phyloP scores from a whole-genome alignment of 2,888 invertebrate genomes.

The Stenodera caucasica region DNA sequence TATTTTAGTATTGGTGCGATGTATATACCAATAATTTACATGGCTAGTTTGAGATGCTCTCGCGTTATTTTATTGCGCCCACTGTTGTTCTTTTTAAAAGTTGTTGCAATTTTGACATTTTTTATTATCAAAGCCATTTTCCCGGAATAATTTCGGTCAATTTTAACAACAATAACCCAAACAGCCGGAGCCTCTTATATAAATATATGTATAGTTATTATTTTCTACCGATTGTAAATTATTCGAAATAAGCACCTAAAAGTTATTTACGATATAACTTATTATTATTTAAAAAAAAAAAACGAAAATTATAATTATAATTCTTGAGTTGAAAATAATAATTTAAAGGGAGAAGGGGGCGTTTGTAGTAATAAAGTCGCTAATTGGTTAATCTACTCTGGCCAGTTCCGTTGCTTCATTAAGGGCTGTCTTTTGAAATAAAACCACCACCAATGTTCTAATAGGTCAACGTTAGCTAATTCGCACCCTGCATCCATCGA shows the following conservation, averaged over 20 bases:
- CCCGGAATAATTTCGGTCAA: conserved; percentile 38
- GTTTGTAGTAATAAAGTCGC: background rate
- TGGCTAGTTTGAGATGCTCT: conserved; percentile 49
- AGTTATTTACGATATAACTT: conserved; percentile 9
- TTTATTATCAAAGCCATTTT: conserved; percentile 44
- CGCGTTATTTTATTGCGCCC: conserved; percentile 47
- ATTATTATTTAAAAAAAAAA: conserved; percentile 10
- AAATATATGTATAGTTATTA: conserved; percentile 22
- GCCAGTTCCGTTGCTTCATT: conserved; percentile 13
- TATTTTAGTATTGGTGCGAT: conserved; percentile 34
- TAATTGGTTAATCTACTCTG: conserved; percentile 26
- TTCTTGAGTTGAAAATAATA: too few species aligned
- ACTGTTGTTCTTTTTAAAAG: conserved; percentile 33
- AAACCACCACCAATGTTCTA: conserved; percentile 22
- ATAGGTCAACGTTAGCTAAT: conserved; percentile 41
- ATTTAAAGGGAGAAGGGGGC: too few species aligned
- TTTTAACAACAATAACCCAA: conserved; percentile 20
- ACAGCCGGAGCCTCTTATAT: background rate
- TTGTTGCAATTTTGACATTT: conserved; percentile 50
- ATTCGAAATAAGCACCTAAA: conserved; percentile 27
- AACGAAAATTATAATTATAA: too few species aligned
- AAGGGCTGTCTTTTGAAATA: background rate
- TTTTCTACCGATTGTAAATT: conserved; percentile 31
- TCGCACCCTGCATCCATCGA: conserved; percentile 33
- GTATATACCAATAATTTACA: conserved; percentile 47